Evolutionary conservation across 2,797 vertebrate genomes (phyloP), one percentile per base, ranked within the genome.

Genomic region (Melanogrammus aeglefinus): DNA sequence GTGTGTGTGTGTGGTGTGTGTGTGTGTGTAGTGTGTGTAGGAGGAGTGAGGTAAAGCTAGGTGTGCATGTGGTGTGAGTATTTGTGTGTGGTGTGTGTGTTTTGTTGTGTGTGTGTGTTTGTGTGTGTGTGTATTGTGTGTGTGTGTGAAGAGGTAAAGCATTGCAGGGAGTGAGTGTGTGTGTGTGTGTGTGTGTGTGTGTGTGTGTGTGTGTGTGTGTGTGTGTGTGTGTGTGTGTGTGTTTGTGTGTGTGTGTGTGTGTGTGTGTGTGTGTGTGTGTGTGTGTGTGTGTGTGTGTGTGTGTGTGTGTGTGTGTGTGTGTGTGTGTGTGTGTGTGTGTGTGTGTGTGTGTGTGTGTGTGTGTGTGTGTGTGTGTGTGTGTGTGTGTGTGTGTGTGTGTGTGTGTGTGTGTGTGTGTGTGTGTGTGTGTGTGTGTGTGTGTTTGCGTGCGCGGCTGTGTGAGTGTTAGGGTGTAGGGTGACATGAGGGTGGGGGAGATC

Each of bases 391-490:
- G 29, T 16, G 47, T 51, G 13, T 13, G 63, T 47, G 75, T 71
- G 76, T 73, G 10, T n/a, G 63, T n/a, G 29, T 57, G 51, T 6
- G 51, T 57, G 51, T n/a, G 51, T 57, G 51, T 9, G 18, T 57
- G 21, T n/a, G 51, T 57, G 21, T n/a, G 21, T n/a, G 51, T 24
- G 57, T 63, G 21, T 9, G 57, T 24, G 57, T 13, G 21, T 24
- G 57, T 24, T 6, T 24, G 57, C 3, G n/a, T 63, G n/a, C 63
- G 74, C 75, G 38, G 83, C 82, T 78, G 85, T 83, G 80, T n/a
- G 31, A 39, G 31, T 24, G 72, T n/a, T 36, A 38, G 2, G 35
- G 36, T 9, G 16, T n/a, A 39, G n/a, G 18, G 5, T n/a, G 83
- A 83, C 76, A 79, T 83, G 81, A 80, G 74, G 3, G 10, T 16